phyloP scores from a whole-genome alignment of 2,888 invertebrate genomes.

The Epinotia bilunana region DNA sequence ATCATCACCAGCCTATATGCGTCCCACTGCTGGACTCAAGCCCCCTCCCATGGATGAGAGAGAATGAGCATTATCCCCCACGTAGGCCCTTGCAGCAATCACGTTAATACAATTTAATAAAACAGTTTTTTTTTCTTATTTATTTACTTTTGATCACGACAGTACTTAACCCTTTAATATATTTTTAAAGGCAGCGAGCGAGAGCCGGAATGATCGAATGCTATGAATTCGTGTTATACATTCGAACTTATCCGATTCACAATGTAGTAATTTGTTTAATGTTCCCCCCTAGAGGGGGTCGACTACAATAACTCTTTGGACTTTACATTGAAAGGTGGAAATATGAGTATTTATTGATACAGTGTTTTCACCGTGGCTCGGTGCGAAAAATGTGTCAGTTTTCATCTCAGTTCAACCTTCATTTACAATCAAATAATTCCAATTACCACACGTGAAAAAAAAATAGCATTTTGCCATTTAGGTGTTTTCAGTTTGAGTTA shows the following conservation, averaged over 20 bases:
- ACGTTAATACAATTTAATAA: too few species aligned
- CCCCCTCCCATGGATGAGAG: too few species aligned
- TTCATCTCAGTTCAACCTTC: not conserved
- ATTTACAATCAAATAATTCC: too few species aligned
- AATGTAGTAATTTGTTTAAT: constrained; percentile 78
- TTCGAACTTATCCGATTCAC: constrained; percentile 73
- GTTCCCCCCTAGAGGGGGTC: constrained; percentile 47
- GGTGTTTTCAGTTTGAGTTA: too few species aligned
- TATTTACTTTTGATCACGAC: constrained; percentile 45
- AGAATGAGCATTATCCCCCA: too few species aligned
- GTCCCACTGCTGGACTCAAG: too few species aligned
- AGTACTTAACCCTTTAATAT: constrained; percentile 75
- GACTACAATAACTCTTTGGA: constrained; percentile 6
- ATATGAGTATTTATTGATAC: constrained; percentile 2
- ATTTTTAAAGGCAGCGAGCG: constrained; percentile 74
- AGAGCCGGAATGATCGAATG: constrained; percentile 76
- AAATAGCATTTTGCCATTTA: too few species aligned
- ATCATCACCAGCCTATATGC: too few species aligned
- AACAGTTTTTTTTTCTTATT: not conserved
- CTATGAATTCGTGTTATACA: constrained; percentile 71
- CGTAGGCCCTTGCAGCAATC: too few species aligned
- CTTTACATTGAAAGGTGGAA: constrained; percentile 18
- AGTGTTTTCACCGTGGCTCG: not conserved
- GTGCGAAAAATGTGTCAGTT: not conserved
- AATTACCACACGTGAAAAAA: too few species aligned